phyloP scores from a whole-genome alignment of 1,140 invertebrate species.

The Anoplolepis gracilipes region DNA sequence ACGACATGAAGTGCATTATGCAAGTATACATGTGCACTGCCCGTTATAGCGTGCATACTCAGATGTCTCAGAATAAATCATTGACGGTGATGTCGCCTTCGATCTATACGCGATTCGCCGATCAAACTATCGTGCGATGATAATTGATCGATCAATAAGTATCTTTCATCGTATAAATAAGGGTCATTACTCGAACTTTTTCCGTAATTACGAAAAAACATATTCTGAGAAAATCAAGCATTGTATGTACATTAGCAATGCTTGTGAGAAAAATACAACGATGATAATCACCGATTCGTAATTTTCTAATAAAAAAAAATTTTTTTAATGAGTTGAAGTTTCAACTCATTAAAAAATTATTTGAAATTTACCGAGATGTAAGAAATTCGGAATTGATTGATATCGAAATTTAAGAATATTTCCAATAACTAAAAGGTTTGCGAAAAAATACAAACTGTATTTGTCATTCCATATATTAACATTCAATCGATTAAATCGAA shows the following conservation, averaged over 20 bases:
- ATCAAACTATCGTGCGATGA: neutral
- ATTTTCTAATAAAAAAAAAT: neutral
- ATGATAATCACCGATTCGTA: neutral
- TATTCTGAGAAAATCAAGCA: neutral
- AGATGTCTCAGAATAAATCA: neutral
- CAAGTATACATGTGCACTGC: neutral
- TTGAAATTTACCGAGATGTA: neutral
- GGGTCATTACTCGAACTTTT: neutral
- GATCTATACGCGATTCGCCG: neutral
- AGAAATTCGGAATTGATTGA: neutral
- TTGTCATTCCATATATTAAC: too few species aligned
- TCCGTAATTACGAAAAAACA: neutral
- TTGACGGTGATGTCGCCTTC: neutral
- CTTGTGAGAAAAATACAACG: neutral
- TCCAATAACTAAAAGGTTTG: too few species aligned
- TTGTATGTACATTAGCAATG: neutral
- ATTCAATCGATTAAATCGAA: too few species aligned
- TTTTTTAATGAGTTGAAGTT: too few species aligned
- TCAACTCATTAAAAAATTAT: too few species aligned
- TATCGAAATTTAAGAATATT: neutral
- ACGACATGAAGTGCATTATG: slow-evolving; percentile 17
- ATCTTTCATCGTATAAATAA: neutral
- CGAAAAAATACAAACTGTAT: too few species aligned
- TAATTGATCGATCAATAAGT: slow-evolving; percentile 6
- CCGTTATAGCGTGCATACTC: neutral